These are phyloP conservation scores for Chrysaora quinquecirrha DNA, from an alignment of 30 jellyfish, hydroid and myxozoan species.

Conservation along the genomic window DNA sequence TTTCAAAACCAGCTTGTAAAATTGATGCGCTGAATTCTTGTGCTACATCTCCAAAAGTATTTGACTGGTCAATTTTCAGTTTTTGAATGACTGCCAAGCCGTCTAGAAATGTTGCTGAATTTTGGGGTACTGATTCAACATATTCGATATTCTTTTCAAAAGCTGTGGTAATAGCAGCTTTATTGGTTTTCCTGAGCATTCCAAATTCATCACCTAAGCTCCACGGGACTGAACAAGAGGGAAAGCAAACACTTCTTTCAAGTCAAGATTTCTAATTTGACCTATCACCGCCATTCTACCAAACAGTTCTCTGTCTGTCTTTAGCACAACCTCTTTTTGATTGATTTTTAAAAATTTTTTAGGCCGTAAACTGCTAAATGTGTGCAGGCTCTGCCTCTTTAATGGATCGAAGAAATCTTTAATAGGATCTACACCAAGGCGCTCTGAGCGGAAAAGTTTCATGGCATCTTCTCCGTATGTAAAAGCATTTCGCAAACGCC, in stretches of 20 bases:
- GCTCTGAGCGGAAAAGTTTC: conserved; percentile 5
- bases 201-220: too few relatives aligned
- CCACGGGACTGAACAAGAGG: too few relatives aligned
- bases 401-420: too few relatives aligned
- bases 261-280: too few relatives aligned
- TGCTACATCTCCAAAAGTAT: conserved; percentile 16
- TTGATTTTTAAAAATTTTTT: conserved; percentile 8
- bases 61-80: conserved; percentile 8
- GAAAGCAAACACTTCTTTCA: too few relatives aligned
- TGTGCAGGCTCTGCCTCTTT: conserved; percentile 20
- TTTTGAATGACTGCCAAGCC: conserved; percentile 41
- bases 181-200: too few relatives aligned
- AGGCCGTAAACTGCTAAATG: conserved; percentile 17
- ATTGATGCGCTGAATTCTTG: conserved; percentile 8
- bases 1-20: conserved; percentile 10
- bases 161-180: conserved; percentile 8
- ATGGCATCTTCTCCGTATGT: conserved; percentile 28
- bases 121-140: conserved; percentile 34
- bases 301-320: conserved; percentile 38
- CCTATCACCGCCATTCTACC: conserved; percentile 14
- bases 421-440: conserved; percentile 4
- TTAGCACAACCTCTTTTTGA: conserved; percentile 26
- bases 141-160: conserved; percentile 12
- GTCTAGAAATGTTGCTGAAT: conserved; percentile 25
- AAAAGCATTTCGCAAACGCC: neutral